Conservation (phyloP, 2,113 vertebrate genomes). For the Danio rerio region GRCz12tu NC_133180.1:17582501-17583000, state of each 20-base stretch:
- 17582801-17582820: constrained; percentile 65
- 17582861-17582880: constrained; percentile 71
- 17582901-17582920: constrained; percentile 62
- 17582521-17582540: not conserved
- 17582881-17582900: constrained; percentile 64
- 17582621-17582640: not conserved
- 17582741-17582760: constrained; percentile 55
- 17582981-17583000: constrained; percentile 66
- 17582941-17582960: constrained; percentile 59
- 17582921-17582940: constrained; percentile 66
- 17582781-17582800: constrained; percentile 75
- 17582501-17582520: not conserved
- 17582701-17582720: constrained; percentile 24
- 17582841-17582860: constrained; percentile 71
- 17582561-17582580: constrained; percentile 12
- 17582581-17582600: not conserved
- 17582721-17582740: constrained; percentile 38
- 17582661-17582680: not conserved
- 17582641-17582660: constrained; percentile 12
- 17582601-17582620: not conserved
- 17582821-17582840: constrained; percentile 71
- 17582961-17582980: constrained; percentile 65
- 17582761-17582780: constrained; percentile 69
- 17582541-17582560: not conserved
- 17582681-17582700: not conserved